These are phyloP conservation scores for Drosophila suboccidentalis DNA, from an alignment of 2,888 invertebrate genomes.

Conservation along the genomic window DNA sequence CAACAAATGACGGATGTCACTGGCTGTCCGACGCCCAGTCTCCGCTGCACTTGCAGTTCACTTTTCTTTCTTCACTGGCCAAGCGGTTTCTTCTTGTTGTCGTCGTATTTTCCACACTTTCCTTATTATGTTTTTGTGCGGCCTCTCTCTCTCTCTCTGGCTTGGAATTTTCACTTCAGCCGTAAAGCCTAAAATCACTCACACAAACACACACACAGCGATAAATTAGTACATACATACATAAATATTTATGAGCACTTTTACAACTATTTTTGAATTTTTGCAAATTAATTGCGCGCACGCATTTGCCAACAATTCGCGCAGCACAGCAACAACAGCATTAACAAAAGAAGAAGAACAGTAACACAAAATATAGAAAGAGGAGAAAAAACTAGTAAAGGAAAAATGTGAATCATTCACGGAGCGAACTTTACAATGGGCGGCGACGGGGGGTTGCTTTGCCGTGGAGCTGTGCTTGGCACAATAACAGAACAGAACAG, in stretches of 20 bases:
- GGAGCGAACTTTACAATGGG: slow-evolving; percentile 66
- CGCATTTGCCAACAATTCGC: slow-evolving; percentile 63
- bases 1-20: slow-evolving; percentile 44
- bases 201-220: slow-evolving; percentile 43
- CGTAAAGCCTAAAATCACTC: slow-evolving; percentile 68
- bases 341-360: slow-evolving; percentile 33
- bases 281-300: slow-evolving; percentile 73
- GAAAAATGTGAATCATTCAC: slow-evolving; percentile 79
- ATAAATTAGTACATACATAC: slow-evolving; percentile 31
- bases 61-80: slow-evolving; percentile 66
- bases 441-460: slow-evolving; percentile 46
- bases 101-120: slow-evolving; percentile 60
- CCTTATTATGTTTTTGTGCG: slow-evolving; percentile 51
- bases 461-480: slow-evolving; percentile 49
- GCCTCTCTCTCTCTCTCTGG: slow-evolving; percentile 48
- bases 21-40: slow-evolving; percentile 80
- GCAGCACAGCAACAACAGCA: slow-evolving; percentile 48
- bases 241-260: slow-evolving; percentile 64
- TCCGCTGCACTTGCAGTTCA: slow-evolving; percentile 69
- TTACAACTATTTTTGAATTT: slow-evolving; percentile 51
- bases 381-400: slow-evolving; percentile 51
- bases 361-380: slow-evolving; percentile 49
- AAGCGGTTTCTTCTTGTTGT: slow-evolving; percentile 50
- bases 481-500: slow-evolving; percentile 57
- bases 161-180: slow-evolving; percentile 76